Percentiles rank a stretch among this genome's conserved stretches.
Evolutionary conservation across 2,888 invertebrate species (phyloP).

Genomic region (Trichogramma dendrolimi): DNA sequence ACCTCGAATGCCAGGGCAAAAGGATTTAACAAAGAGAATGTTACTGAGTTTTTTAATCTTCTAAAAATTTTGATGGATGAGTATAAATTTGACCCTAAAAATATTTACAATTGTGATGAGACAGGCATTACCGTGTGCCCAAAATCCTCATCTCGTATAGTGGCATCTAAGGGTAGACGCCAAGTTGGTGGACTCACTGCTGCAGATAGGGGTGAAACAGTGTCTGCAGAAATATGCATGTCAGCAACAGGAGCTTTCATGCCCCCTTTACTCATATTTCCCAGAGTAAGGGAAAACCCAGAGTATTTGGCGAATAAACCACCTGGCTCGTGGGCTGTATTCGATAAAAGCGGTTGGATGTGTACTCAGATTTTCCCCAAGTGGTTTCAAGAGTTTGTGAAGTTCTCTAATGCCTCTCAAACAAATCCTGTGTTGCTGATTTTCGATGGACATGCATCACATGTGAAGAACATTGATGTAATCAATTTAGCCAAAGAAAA

Average conservation of each 20-base stretch:
- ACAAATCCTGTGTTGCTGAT: conserved; percentile 40
- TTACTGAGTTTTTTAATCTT: not conserved
- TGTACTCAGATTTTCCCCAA: not conserved
- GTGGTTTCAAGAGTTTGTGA: conserved; percentile 47
- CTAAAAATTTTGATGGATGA: conserved; percentile 3
- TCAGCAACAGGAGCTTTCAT: conserved; percentile 32
- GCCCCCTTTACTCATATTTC: conserved; percentile 7
- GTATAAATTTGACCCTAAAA: conserved; percentile 34
- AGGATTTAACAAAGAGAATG: not conserved
- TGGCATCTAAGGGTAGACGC: conserved; percentile 35
- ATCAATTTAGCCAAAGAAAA: conserved; percentile 35
- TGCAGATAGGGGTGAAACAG: conserved; percentile 37
- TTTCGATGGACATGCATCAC: conserved; percentile 43
- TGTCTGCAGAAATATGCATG: conserved; percentile 37
- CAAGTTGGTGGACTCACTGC: conserved; percentile 38
- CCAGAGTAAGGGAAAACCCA: conserved; percentile 16
- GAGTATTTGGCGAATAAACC: not conserved
- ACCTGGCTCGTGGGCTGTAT: conserved; percentile 10
- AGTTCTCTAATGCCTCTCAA: conserved; percentile 36
- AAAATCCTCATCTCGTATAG: conserved; percentile 35
- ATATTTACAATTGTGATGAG: conserved; percentile 40
- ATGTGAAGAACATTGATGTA: conserved; percentile 40
- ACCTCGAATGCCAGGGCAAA: not conserved
- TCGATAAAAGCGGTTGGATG: conserved; percentile 22
- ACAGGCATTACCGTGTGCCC: conserved; percentile 39